Percentiles rank a stretch among this genome's conserved stretches.
Conservation (phyloP, 1,140 invertebrate genomes). For the Meloidogyne exigua region DNA sequence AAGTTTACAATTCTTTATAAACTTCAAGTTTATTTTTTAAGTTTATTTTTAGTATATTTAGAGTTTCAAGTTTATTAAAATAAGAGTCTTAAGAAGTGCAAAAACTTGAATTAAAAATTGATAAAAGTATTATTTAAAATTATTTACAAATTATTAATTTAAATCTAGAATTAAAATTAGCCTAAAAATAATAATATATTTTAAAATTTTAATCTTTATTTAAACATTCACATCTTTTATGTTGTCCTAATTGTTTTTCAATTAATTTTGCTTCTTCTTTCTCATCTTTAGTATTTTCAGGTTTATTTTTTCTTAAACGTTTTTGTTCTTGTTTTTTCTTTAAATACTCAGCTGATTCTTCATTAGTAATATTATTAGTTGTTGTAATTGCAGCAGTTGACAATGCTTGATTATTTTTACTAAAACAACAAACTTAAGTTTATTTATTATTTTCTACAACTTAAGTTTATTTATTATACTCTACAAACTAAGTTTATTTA, state of each 20-base stretch:
- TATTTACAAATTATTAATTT: too few species aligned
- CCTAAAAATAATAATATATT: too few species aligned
- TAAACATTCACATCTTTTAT: slow-evolving; percentile 5
- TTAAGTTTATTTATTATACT: background rate
- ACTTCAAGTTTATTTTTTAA: too few species aligned
- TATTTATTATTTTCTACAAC: background rate
- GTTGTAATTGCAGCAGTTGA: background rate
- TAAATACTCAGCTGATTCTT: background rate
- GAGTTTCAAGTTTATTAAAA: too few species aligned
- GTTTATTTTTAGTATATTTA: too few species aligned
- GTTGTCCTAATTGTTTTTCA: background rate
- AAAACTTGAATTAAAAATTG: too few species aligned
- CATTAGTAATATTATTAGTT: background rate
- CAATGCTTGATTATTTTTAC: background rate
- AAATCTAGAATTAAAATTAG: too few species aligned
- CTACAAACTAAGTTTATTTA: too few species aligned
- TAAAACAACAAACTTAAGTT: background rate
- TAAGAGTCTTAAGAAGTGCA: too few species aligned
- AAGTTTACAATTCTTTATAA: too few species aligned
- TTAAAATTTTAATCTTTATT: slow-evolving; percentile 1
- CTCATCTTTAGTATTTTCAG: background rate
- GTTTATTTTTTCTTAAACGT: background rate
- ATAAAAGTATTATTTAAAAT: too few species aligned
- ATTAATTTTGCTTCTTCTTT: background rate
- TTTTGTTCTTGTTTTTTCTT: background rate